Evolutionary conservation across 2,113 vertebrate genomes (phyloP), one percentile per base, ranked within the genome.

Genomic region (Zosterops hypoxanthus): DNA sequence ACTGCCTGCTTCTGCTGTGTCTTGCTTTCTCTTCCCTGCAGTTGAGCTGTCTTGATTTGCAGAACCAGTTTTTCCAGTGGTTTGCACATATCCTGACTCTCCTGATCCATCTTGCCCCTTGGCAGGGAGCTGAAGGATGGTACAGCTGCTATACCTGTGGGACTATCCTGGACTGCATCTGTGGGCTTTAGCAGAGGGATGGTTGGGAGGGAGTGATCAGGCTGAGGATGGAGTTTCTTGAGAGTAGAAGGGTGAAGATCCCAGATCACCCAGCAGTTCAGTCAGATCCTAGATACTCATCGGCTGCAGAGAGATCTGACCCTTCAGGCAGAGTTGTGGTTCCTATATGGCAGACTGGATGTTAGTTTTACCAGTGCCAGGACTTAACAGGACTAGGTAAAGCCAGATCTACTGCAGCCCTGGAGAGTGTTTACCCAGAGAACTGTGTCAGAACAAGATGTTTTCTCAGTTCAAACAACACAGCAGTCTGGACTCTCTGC

Each of bases 141-240:
- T 15, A 61, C 36, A 79, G n/a, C 31, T 78, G 33, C 60, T 60
- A 2, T 31, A 11, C 2, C 0, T 36, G 2, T 3, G 4, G 11
- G 29, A n/a, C 33, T 53, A 0, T 34, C 26, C 34, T 65, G 70
- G 46, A 18, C 65, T 78, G 34, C 23, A 31, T 52, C 60, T 65
- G 0, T n/a, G 75, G 41, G 6, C 60, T 78, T 82, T 29, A 42
- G 79, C 23, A 73, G 63, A 87, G 29, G 12, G 29, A 15, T 39
- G 39, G 26, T 1, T 65, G 73, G 34, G 33, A 72, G 55, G 12
- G 28, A 39, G 34, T 47, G 19, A 3, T 77, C 64, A 46, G 64
- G 14, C n/a, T 59, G 68, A 16, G 10, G 44, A 11, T 28, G 47
- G 41, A 71, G 17, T 55, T 57, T 60, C 78, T 81, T 36, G 36